Evolutionary conservation across 2,113 vertebrate species (phyloP).

Genomic region (Naja naja): DNA sequence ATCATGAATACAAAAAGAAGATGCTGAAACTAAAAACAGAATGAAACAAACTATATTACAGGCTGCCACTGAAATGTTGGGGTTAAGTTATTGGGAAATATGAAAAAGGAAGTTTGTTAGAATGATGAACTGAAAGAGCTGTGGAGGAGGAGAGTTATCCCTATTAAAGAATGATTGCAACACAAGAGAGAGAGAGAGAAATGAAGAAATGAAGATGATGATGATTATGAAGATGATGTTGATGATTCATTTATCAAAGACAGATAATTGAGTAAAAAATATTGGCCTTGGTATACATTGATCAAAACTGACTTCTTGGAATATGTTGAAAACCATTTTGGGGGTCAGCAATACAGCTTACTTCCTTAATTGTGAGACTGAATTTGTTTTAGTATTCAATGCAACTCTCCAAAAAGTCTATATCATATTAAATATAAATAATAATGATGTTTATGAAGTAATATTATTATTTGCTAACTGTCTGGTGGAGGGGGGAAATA

Average conservation of each 20-base stretch:
- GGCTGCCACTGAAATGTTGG: neutral
- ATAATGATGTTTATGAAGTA: constrained; percentile 10
- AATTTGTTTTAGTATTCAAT: neutral
- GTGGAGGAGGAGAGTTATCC: neutral
- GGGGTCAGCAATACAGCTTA: neutral
- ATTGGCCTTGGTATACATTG: neutral
- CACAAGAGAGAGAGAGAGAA: neutral
- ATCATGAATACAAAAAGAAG: neutral
- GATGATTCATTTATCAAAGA: neutral
- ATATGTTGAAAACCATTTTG: neutral
- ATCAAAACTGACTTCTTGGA: neutral
- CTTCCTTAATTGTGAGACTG: neutral
- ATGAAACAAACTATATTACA: neutral
- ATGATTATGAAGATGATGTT: neutral
- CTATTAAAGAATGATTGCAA: neutral
- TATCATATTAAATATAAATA: constrained; percentile 31
- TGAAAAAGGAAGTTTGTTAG: neutral
- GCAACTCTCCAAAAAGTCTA: constrained; percentile 1
- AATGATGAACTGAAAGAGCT: neutral
- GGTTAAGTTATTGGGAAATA: neutral
- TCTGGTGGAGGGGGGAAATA: neutral
- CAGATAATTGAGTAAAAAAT: neutral
- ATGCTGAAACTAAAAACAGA: neutral
- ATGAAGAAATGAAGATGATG: neutral
- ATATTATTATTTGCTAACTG: neutral